Evolutionary conservation across 2,888 invertebrate species (phyloP).

Genomic region (Gastracanthus pulcherrimus): DNA sequence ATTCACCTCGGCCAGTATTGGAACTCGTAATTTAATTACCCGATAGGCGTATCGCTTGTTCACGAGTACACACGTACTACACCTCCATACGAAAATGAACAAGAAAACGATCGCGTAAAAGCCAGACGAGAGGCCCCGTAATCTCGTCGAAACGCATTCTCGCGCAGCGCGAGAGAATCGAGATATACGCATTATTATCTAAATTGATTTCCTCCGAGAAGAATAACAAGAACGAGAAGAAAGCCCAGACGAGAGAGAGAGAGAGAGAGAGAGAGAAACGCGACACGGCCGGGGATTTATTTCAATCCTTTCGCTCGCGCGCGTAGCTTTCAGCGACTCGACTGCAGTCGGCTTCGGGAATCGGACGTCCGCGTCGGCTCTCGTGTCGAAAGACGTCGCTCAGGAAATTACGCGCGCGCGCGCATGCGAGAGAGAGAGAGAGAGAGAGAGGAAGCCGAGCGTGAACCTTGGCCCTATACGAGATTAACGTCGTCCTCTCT

Average conservation of each 20-base stretch:
- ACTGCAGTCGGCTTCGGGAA: constrained; percentile 3
- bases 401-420: constrained; percentile 34
- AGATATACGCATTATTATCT: too few species aligned
- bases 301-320: neutral
- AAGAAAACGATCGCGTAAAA: too few species aligned
- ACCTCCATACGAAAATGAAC: constrained; percentile 1
- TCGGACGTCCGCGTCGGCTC: too few species aligned
- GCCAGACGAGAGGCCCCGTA: too few species aligned
- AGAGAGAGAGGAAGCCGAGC: constrained; percentile 9
- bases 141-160: too few species aligned
- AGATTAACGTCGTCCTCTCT: constrained; percentile 41
- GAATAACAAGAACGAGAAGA: too few species aligned
- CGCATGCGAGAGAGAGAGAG: neutral
- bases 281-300: too few species aligned
- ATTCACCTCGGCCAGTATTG: too few species aligned
- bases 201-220: too few species aligned
- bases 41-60: constrained; percentile 45
- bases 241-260: too few species aligned
- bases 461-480: constrained; percentile 35
- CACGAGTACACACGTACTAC: constrained; percentile 26
- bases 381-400: constrained; percentile 51
- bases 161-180: too few species aligned
- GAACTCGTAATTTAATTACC: constrained; percentile 52
- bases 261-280: too few species aligned
- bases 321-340: constrained; percentile 34